Evolutionary conservation across 2,113 vertebrate species (phyloP), one percentile per base, ranked within the genome.

Genomic region (Dascyllus trimaculatus): DNA sequence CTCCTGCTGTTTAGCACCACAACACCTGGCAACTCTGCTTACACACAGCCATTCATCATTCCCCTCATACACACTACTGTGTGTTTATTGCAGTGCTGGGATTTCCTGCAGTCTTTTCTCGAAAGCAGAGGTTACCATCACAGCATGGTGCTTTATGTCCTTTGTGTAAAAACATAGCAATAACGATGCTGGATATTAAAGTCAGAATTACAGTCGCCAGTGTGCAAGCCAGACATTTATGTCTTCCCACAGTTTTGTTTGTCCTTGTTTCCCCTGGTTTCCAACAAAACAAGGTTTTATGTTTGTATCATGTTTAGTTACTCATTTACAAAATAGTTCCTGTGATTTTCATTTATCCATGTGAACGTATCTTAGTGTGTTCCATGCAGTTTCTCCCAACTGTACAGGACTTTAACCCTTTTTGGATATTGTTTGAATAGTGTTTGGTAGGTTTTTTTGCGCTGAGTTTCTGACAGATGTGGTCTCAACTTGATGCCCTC

Each of bases 11-110:
- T 88, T 78, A 53, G 75, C 75, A 89, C 82, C 78, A 71, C 54
- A 80, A 86, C 89, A 92, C 88, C 82, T 91, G 89, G 81, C 87
- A 86, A 52, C 78, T 58, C 75, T 49, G 80, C 74, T 80, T 45
- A 67, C 54, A 71, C 51, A 38, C 53, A 75, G 65, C 68, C 70
- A 73, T 91, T 70, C 58, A 84, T 91, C 78, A 84, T 43, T n/a
- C 58, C 58, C 17, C 48, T 15, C 56, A 60, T 60, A 51, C 40
- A 60, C 62, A 59, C 59, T 18, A 18, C 62, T 38, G 48, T 80
- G 54, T 53, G 18, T 84, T 76, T 71, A 78, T 51, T 70, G 78
- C 76, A 62, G 75, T 26, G 32, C 10, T 68, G 64, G 61, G 81
- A 69, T 80, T 82, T 79, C 81, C 70, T 70, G 66, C 32, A 57